Evolutionary conservation across 1,140 invertebrate genomes (phyloP).

Genomic region (Drosophila sechellia): DNA sequence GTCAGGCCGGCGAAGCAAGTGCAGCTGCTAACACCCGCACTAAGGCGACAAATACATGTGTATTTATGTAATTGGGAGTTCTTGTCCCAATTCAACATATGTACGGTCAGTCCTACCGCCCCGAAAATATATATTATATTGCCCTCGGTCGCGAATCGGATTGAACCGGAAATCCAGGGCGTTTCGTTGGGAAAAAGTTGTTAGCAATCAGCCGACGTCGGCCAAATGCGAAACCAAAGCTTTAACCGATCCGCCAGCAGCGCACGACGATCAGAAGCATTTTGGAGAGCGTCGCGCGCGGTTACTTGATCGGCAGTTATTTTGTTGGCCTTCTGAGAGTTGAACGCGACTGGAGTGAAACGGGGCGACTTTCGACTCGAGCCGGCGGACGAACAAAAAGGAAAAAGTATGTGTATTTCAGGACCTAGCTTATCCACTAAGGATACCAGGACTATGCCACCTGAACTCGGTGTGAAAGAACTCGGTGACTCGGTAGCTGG

Average conservation of each 20-base stretch:
- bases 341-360: conserved; percentile 15
- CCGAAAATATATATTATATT: conserved; percentile 11
- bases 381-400: neutral
- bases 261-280: conserved; percentile 75
- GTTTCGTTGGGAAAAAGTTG: conserved; percentile 76
- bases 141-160: conserved; percentile 46
- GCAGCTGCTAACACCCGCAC: conserved; percentile 25
- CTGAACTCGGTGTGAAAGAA: conserved; percentile 6
- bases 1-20: conserved; percentile 47
- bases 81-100: conserved; percentile 31
- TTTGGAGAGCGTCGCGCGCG: conserved; percentile 78
- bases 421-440: neutral
- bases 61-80: conserved; percentile 42
- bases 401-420: conserved; percentile 50
- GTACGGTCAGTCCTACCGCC: conserved; percentile 23
- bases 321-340: conserved; percentile 26
- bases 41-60: neutral
- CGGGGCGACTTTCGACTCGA: conserved; percentile 15
- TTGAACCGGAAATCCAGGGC: conserved; percentile 67
- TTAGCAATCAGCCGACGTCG: conserved; percentile 62
- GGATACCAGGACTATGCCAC: conserved; percentile 1
- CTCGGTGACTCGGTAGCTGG: neutral
- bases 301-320: conserved; percentile 50
- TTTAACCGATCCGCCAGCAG: conserved; percentile 66
- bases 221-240: conserved; percentile 61